Evolutionary conservation across 2,888 invertebrate genomes (phyloP).

Genomic region (Sclerodermus sp.): DNA sequence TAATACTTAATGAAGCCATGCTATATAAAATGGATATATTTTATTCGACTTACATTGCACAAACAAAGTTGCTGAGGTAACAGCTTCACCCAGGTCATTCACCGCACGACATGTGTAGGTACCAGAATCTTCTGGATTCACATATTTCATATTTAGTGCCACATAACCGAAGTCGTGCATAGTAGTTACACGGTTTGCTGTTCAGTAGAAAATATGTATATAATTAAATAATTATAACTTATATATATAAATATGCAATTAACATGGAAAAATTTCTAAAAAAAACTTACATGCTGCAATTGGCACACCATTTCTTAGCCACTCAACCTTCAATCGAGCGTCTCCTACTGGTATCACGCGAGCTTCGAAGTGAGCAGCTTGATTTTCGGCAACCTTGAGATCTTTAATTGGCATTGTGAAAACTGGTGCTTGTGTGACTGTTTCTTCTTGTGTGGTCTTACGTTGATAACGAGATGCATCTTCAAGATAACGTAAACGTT

Average conservation of each 20-base stretch:
- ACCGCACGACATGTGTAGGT: constrained; percentile 93
- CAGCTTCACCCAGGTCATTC: constrained; percentile 92
- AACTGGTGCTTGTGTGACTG: constrained; percentile 83
- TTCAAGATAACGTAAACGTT: constrained; percentile 80
- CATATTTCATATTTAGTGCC: constrained; percentile 90
- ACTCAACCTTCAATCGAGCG: constrained; percentile 87
- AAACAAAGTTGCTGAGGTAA: constrained; percentile 88
- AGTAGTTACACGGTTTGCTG: constrained; percentile 86
- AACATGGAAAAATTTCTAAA: constrained; percentile 6
- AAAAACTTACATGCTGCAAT: constrained; percentile 80
- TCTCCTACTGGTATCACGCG: constrained; percentile 93
- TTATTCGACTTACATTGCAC: constrained; percentile 73
- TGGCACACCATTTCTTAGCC: constrained; percentile 89
- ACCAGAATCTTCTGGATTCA: constrained; percentile 94
- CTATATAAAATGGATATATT: neutral
- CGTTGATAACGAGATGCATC: constrained; percentile 76
- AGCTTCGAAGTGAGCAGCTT: constrained; percentile 92
- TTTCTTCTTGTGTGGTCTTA: constrained; percentile 75
- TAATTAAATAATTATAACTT: no score
- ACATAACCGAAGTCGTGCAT: constrained; percentile 99
- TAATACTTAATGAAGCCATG: neutral
- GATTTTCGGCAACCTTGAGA: constrained; percentile 83
- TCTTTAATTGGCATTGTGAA: constrained; percentile 91
- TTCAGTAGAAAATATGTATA: constrained; percentile 18
- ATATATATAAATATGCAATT: no score